Base-by-base conservation (phyloP, 2,113 vertebrate genomes). In the Panthera uncia region DNA sequence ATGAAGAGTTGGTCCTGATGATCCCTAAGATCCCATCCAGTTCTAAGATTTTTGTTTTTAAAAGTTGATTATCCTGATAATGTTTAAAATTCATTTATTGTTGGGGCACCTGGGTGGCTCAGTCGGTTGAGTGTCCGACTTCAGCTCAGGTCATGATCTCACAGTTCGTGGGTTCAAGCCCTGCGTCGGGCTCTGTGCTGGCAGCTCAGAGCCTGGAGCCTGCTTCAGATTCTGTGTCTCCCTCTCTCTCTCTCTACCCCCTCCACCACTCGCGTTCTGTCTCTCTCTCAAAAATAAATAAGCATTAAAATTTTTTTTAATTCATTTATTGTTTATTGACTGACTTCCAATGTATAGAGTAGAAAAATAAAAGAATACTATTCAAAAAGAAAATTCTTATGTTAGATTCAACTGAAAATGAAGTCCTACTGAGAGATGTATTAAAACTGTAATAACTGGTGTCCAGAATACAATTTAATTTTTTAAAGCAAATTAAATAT, bases 401-500 rank as follows among this genome's bases (percentile, higher is more conserved):
- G 52, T 95, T 86, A 63, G 73, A 86, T 71, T 69, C 25, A 73
- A 74, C 3, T 65, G 76, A 63, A 92, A 87, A 87, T 92, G 71
- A 81, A n/a, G 10, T 73, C 66, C 48, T 33, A 65, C 1, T 80
- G 45, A 86, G 29, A 4, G 38, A 63, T 38, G 73, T 81, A 33
- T 36, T 81, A 94, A 95, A 91, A 94, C 36, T 81, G 13, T 94
- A 81, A 91, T 25, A 71, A 80, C 9, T 73, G n/a, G 29, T 73
- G 52, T 90, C 74, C 38, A 3, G 82, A 91, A 94, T 81, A 68
- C 13, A 93, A 83, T 50, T 87, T 91, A 76, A 84, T 68, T 89
- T 68, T 92, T 36, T 84, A 23, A 33, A 89, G 50, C 61, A 68
- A 81, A 66, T 19, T 88, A 80, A 85, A 79, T 78, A 76, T 48